Base-by-base conservation (phyloP, 2,113 vertebrate species). In the Percina caprodes region DNA sequence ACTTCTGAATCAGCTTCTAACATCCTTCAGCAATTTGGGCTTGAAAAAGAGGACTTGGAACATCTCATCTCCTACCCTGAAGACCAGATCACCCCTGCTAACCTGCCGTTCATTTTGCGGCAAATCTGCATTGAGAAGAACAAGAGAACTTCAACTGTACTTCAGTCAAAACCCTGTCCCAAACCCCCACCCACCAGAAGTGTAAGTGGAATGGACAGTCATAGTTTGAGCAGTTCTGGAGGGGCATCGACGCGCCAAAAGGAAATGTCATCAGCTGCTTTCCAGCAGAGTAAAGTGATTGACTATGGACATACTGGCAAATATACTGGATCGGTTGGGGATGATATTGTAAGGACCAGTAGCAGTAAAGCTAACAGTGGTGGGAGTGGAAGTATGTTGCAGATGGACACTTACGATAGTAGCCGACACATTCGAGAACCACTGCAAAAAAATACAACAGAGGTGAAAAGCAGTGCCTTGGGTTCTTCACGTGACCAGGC, bases 301-400 rank as follows among this genome's bases (percentile, higher is more conserved):
- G 98, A 99, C 85, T 99, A 99, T 35, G 97, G 97, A 85, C 97
- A 99, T 63, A 96, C 94, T 14, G 96, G 96, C n/a, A 98, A 97
- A 86, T 98, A 96, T 6, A 69, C 56, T 10, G 95, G 93, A 1
- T 96, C 94, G 73, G 80, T 92, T 0, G 95, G 94, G 69, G 91
- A 95, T 60, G 95, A 94, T 0, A 74, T 94, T 21, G 85, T 69
- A 80, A 77, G 26, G 0, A 69, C 60, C 33, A n/a, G 60, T 69
- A 46, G 21, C 48, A 46, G 26, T n/a, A 23, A 59, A 39, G 12
- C 46, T 8, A 52, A 54, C 30, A 79, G 61, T 10, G 10, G 55
- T 33, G 77, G 48, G 2, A 74, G 73, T 30, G 66, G 67, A 21
- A 66, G 21, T 62, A 59, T 3, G 13, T n/a, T 68, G 21, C 10